Conservation (phyloP, 1,140 invertebrate genomes). For the Drosophila biarmipes region DNA sequence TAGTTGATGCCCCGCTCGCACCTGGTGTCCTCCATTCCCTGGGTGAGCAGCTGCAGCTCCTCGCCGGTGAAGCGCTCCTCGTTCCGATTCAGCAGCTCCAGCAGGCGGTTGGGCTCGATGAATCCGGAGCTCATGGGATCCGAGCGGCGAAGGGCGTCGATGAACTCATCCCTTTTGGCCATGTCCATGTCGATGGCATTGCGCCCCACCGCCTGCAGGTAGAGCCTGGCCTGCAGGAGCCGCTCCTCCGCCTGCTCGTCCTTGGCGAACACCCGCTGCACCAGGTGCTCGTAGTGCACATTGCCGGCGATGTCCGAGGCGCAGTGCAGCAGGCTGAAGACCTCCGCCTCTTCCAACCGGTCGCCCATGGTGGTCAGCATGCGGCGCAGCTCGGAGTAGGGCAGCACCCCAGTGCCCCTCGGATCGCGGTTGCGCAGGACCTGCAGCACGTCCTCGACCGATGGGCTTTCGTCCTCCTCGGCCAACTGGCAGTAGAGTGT, state of each 20-base stretch:
- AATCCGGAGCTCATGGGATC: conserved; percentile 18
- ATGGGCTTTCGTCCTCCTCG: conserved; percentile 13
- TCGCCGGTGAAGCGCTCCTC: conserved; percentile 24
- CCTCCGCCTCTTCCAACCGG: conserved; percentile 94
- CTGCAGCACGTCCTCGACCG: conserved; percentile 49
- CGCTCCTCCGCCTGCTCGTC: conserved; percentile 5
- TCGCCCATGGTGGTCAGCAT: conserved; percentile 98
- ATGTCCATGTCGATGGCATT: conserved; percentile 50
- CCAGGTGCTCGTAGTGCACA: conserved; percentile 30
- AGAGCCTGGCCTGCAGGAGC: conserved; percentile 24
- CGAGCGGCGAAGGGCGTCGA: conserved; percentile 12
- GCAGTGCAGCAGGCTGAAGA: conserved; percentile 16
- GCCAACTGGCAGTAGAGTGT: conserved; percentile 44
- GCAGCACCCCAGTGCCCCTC: conserved; percentile 95
- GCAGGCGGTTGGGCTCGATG: conserved; percentile 13
- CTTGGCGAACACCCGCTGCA: conserved; percentile 19
- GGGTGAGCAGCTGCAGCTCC: conserved; percentile 39
- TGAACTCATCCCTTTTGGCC: conserved; percentile 40
- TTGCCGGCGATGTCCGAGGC: conserved; percentile 9
- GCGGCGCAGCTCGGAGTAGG: conserved; percentile 94
- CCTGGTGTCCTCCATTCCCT: conserved; percentile 28
- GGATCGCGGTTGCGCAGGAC: conserved; percentile 92
- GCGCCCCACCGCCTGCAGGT: conserved; percentile 50
- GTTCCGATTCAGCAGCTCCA: conserved; percentile 34
- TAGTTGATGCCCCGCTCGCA: conserved; percentile 40